Conservation (phyloP, 2,888 invertebrate species). For the Lomographa bimaculata region DNA sequence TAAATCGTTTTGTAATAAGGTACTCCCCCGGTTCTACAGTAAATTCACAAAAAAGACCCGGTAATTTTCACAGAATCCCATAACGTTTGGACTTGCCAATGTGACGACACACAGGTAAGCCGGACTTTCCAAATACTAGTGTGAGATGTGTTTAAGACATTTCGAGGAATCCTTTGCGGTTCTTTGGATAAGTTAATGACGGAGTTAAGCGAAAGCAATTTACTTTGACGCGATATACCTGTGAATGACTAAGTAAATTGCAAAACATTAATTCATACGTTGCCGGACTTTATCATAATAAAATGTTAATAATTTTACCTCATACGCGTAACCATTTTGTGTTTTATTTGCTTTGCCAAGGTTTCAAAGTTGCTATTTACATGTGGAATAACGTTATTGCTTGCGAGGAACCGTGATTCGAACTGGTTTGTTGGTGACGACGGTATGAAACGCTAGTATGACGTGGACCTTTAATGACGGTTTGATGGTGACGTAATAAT, state of each 20-base stretch:
- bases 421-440: conserved; percentile 28
- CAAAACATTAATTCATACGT: no score
- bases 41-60: no score
- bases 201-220: conserved; percentile 3
- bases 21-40: no score
- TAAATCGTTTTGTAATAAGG: no score
- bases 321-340: no score
- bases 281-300: conserved; percentile 8
- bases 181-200: conserved; percentile 10
- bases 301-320: neutral
- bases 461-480: conserved; percentile 17
- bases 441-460: conserved; percentile 12
- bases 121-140: conserved; percentile 10
- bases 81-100: no score
- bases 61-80: no score
- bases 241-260: no score
- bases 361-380: neutral
- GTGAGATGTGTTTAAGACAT: no score
- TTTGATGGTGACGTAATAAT: conserved; percentile 11
- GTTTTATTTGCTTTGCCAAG: neutral
- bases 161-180: conserved; percentile 7
- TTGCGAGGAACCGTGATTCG: conserved; percentile 19
- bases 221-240: conserved; percentile 10
- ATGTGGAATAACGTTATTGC: neutral
- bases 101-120: conserved; percentile 1